A percentile compares a stretch with the other conserved stretches of the same genome.
Conservation (phyloP, 2,113 vertebrate genomes). For the Protobothrops flavoviridis region DNA sequence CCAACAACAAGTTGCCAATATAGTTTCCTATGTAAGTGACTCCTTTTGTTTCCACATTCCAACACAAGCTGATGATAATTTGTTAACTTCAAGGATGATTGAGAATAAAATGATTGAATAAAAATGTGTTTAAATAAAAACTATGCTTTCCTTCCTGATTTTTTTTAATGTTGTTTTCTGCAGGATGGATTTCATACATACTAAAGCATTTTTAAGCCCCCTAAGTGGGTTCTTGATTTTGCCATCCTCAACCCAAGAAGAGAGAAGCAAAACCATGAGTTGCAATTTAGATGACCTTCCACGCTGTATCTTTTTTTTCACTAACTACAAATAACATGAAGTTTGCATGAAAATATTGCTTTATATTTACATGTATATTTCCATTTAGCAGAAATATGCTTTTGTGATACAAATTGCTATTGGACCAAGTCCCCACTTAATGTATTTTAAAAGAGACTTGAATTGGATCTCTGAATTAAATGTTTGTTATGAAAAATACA, state of each 20-base stretch:
- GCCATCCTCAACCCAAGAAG: background rate
- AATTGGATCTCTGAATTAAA: background rate
- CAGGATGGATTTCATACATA: conserved; percentile 44
- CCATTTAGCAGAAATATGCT: background rate
- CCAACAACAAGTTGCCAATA: background rate
- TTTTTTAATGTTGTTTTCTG: background rate
- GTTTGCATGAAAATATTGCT: background rate
- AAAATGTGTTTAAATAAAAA: conserved; percentile 7
- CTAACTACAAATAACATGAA: background rate
- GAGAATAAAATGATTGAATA: background rate
- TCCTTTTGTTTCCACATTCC: background rate
- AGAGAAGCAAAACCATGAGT: fast-evolving
- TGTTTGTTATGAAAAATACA: background rate
- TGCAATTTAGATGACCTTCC: background rate
- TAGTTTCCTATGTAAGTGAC: background rate
- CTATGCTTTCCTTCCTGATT: background rate
- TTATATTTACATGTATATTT: background rate
- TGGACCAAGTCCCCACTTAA: background rate
- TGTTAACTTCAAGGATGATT: background rate
- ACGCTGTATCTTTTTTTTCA: conserved; percentile 38
- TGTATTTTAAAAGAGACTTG: background rate
- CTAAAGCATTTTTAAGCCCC: conserved; percentile 27
- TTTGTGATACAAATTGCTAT: background rate
- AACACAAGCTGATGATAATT: background rate
- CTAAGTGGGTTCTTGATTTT: conserved; percentile 18